Evolutionary conservation across 64 coral and sea anemone species (phyloP).

Genomic region (Porites australiensis): DNA sequence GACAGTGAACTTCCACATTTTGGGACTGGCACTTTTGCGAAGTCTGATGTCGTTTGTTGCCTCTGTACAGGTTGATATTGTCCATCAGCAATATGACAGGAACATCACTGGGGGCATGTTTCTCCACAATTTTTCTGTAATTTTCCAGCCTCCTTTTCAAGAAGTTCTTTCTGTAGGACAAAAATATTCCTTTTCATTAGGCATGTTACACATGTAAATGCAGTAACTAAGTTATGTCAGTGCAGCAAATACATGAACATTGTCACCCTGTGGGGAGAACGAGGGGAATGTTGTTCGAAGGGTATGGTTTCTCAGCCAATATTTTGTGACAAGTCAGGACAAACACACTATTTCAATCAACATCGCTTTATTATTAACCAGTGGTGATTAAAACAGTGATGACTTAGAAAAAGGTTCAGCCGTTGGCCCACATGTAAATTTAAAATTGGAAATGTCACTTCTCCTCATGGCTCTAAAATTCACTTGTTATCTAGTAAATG

Average conservation of each 20-base stretch:
- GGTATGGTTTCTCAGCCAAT: too few species aligned
- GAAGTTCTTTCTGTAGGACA: slow-evolving; percentile 22
- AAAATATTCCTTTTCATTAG: background rate
- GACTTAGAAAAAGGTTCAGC: too few species aligned
- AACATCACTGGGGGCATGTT: background rate
- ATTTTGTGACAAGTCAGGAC: too few species aligned
- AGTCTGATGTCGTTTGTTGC: slow-evolving; percentile 19
- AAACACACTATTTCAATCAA: too few species aligned
- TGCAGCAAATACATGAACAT: background rate
- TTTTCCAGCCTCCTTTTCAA: slow-evolving; percentile 21
- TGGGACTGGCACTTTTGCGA: background rate
- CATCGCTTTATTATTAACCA: too few species aligned
- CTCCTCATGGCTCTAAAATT: too few species aligned
- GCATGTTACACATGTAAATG: background rate
- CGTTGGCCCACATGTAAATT: too few species aligned
- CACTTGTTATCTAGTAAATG: too few species aligned
- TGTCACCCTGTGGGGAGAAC: background rate
- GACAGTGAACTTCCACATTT: slow-evolving; percentile 71
- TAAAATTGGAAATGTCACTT: too few species aligned
- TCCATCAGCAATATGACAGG: slow-evolving; percentile 57
- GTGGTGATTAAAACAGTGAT: too few species aligned
- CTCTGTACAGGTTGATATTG: slow-evolving; percentile 68
- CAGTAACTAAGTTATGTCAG: background rate
- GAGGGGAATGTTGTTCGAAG: too few species aligned
- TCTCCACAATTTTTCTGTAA: background rate